Evolutionary conservation across 2,888 invertebrate species (phyloP).

Genomic region (Romanomermis culicivorax): DNA sequence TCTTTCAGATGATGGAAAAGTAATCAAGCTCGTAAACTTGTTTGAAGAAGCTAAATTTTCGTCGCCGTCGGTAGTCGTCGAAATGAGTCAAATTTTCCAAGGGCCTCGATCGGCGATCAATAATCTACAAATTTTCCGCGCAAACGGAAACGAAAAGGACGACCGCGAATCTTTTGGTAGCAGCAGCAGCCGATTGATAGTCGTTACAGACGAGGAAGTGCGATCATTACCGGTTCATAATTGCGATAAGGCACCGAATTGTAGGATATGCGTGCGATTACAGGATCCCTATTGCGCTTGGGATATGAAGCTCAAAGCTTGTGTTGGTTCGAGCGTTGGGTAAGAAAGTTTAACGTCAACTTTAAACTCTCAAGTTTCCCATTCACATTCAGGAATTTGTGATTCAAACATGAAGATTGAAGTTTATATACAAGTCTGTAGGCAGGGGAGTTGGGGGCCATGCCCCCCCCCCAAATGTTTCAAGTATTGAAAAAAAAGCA

Average conservation of each 20-base stretch:
- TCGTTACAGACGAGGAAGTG: conserved; percentile 65
- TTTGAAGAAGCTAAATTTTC: conserved; percentile 6
- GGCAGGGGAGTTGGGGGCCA: too few relatives aligned
- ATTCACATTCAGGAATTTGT: too few relatives aligned
- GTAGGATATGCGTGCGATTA: conserved; percentile 58
- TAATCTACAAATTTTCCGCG: background rate
- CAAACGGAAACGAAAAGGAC: conserved; percentile 7
- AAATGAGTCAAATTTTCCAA: conserved; percentile 44
- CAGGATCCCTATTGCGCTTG: conserved; percentile 95
- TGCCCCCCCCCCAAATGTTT: too few relatives aligned
- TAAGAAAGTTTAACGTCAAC: background rate
- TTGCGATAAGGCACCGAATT: conserved; percentile 40
- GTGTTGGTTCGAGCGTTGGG: background rate
- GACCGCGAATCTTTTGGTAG: too few relatives aligned
- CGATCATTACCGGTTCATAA: conserved; percentile 66
- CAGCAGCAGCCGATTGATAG: conserved; percentile 43
- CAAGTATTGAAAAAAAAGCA: too few relatives aligned
- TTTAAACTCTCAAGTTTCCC: too few relatives aligned
- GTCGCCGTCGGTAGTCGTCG: conserved; percentile 67
- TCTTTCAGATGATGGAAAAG: conserved; percentile 19
- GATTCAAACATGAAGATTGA: too few relatives aligned
- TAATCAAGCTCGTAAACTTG: conserved; percentile 19
- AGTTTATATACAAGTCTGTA: too few relatives aligned
- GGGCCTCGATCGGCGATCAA: background rate
- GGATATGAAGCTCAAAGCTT: conserved; percentile 38